phyloP scores from a whole-genome alignment of 2,113 vertebrate species.

The Nansenia antarctica region DNA sequence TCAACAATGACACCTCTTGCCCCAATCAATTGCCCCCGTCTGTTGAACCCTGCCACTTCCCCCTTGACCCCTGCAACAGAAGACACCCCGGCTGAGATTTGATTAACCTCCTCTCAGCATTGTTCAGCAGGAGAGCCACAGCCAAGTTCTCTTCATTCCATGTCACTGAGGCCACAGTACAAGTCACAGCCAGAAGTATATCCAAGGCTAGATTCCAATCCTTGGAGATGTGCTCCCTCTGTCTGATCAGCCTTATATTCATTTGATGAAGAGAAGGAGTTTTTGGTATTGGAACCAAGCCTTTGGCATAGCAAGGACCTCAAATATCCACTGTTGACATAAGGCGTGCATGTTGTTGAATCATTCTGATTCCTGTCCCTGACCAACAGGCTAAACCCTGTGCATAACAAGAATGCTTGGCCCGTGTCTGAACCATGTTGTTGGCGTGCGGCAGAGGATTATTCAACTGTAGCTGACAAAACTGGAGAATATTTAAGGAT shows the following conservation, averaged over 20 bases:
- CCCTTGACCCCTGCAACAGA: conserved; percentile 53
- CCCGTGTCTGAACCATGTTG: neutral
- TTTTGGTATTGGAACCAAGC: neutral
- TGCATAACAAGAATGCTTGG: neutral
- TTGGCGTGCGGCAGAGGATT: neutral
- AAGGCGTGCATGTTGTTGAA: neutral
- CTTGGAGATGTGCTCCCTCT: neutral
- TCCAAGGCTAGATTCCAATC: neutral
- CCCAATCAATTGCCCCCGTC: conserved; percentile 51
- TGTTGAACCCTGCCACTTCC: conserved; percentile 47
- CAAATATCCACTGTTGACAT: conserved; percentile 6
- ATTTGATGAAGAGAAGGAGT: neutral
- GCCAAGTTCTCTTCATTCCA: neutral
- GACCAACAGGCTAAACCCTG: neutral
- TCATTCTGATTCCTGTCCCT: neutral
- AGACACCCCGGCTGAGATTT: neutral
- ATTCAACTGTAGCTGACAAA: neutral
- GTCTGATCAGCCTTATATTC: conserved; percentile 4
- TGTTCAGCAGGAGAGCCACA: neutral
- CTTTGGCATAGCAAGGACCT: neutral
- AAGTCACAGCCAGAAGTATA: neutral
- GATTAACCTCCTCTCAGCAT: conserved; percentile 2
- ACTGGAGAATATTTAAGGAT: conserved; percentile 21
- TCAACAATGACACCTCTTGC: conserved; percentile 42
- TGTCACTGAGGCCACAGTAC: neutral